phyloP scores from a whole-genome alignment of 37 sponge, comb jelly and placozoan species.

The Theonella swinhoei region DNA sequence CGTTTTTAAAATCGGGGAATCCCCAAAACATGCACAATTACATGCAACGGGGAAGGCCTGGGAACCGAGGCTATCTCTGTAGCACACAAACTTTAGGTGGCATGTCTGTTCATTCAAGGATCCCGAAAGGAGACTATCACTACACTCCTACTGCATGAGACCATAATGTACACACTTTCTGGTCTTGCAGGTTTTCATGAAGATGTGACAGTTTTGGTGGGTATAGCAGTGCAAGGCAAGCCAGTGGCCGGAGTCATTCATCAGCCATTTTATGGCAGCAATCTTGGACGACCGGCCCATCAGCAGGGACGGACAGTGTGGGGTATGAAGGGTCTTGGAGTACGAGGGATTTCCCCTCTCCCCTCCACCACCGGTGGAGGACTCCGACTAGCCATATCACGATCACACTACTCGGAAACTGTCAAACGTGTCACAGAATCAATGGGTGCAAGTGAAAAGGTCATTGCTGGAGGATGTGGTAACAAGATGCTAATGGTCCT shows the following conservation, averaged over 20 bases:
- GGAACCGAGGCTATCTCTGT: no score
- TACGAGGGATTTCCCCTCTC: slow-evolving; percentile 45
- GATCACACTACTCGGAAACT: slow-evolving; percentile 60
- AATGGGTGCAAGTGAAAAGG: not conserved
- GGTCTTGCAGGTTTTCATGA: slow-evolving; percentile 66
- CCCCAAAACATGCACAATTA: no score
- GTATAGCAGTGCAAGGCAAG: slow-evolving; percentile 79
- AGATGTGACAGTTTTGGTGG: slow-evolving; percentile 92
- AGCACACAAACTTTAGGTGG: no score
- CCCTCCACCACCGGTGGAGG: not conserved
- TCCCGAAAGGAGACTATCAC: no score
- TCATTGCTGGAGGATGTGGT: slow-evolving; percentile 83
- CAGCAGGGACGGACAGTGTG: slow-evolving; percentile 80
- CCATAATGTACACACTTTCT: no score
- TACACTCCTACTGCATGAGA: no score
- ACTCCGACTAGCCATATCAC: slow-evolving; percentile 40
- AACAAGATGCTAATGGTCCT: slow-evolving; percentile 90
- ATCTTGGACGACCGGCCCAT: not conserved
- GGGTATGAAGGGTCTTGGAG: slow-evolving; percentile 88
- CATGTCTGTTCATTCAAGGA: no score
- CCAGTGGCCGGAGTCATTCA: slow-evolving; percentile 93
- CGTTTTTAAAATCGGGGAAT: no score
- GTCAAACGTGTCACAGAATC: slow-evolving; percentile 14
- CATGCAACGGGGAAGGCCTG: no score
- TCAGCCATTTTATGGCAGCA: slow-evolving; percentile 76